Base-by-base conservation (phyloP, 2,888 invertebrate genomes). In the Parochlus steinenii region DNA sequence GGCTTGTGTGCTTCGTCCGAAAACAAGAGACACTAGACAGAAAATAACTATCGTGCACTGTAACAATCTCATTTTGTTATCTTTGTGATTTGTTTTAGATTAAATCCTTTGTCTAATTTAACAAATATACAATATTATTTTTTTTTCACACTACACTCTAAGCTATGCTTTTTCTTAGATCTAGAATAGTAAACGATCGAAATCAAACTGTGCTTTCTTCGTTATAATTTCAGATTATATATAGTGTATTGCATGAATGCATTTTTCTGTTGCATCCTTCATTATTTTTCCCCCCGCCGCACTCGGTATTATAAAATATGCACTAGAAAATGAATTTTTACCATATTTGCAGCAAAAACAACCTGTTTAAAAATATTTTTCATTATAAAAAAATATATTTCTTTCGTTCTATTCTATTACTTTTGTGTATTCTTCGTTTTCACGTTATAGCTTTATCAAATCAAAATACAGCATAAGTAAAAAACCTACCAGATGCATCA, bases 361-460 rank as follows among this genome's bases (percentile, higher is more conserved):
- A 7, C 29, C 17, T 16, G 29, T 29, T 29, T n/a, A n/a, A n/a
- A n/a, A n/a, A n/a, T n/a, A n/a, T n/a, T n/a, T n/a, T n/a, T n/a
- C n/a, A n/a, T n/a, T n/a, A n/a, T n/a, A n/a, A n/a, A n/a, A n/a
- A n/a, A n/a, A n/a, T n/a, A n/a, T n/a, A n/a, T n/a, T 36, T 3
- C 42, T 37, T 31, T 55, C 54, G 30, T 52, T 50, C 14, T 52
- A 45, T 31, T 56, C 46, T 29, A 53, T 48, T 26, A 50, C 43
- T 18, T 39, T 38, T 25, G 27, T 35, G 7, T 8, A 4, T n/a
- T 10, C 25, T 19, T 15, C 16, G 17, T 17, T 18, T 30, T 17
- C n/a, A n/a, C n/a, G n/a, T n/a, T n/a, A n/a, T n/a, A n/a, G n/a
- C n/a, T n/a, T n/a, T n/a, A n/a, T n/a, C n/a, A n/a, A n/a, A n/a